Conservation (phyloP, 1,140 invertebrate species). For the Nasonia giraulti region DNA sequence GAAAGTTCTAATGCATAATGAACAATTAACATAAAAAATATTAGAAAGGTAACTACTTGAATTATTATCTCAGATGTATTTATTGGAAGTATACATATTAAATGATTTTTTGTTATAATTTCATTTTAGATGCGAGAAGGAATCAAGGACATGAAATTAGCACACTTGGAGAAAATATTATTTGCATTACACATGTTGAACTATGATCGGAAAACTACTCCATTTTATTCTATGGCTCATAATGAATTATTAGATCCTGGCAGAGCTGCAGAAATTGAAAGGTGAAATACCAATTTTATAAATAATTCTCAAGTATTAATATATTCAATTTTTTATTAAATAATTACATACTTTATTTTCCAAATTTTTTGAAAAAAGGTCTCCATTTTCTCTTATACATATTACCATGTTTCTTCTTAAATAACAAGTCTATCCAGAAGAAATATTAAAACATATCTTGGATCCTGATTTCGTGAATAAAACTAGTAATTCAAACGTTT, state of each 20-base stretch:
- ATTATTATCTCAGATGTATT: neutral
- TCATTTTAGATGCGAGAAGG: conserved; percentile 59
- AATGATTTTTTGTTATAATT: conserved; percentile 40
- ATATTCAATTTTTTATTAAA: neutral
- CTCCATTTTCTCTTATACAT: conserved; percentile 32
- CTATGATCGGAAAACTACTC: conserved; percentile 65
- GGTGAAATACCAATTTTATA: conserved; percentile 52
- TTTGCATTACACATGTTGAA: conserved; percentile 74
- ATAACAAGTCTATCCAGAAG: conserved; percentile 69
- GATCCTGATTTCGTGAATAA: conserved; percentile 68
- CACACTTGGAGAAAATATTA: conserved; percentile 78
- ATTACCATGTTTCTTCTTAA: conserved; percentile 72
- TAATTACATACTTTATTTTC: neutral
- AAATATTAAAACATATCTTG: conserved; percentile 73
- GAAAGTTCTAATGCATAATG: conserved; percentile 68
- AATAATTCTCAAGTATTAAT: neutral
- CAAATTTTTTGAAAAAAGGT: neutral
- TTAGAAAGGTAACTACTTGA: conserved; percentile 63
- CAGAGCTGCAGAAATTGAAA: conserved; percentile 70
- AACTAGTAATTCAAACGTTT: conserved; percentile 68
- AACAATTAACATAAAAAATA: conserved; percentile 64
- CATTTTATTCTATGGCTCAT: conserved; percentile 70
- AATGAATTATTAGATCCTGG: conserved; percentile 71
- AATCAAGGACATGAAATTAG: conserved; percentile 70
- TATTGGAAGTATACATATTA: conserved; percentile 37